Conservation (phyloP, 2,113 vertebrate genomes). For the Etheostoma spectabile region DNA sequence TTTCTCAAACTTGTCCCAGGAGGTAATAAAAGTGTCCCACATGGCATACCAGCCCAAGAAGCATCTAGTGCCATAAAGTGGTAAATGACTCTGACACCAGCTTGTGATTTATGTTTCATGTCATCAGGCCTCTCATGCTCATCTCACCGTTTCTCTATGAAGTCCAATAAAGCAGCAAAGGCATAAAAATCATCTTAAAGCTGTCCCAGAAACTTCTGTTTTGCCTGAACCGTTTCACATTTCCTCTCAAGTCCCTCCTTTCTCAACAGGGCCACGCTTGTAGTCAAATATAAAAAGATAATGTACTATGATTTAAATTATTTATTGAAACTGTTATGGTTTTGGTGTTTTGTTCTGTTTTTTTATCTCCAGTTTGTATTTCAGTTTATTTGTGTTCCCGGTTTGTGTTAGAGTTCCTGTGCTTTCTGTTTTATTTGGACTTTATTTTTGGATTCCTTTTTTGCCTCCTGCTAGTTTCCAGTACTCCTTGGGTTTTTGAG, state of each 20-base stretch:
- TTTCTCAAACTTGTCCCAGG: neutral
- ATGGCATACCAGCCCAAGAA: neutral
- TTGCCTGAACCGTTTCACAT: constrained; percentile 3
- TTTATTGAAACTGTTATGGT: neutral
- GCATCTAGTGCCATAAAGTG: constrained; percentile 30
- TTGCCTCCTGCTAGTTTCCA: too few species aligned
- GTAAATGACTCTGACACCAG: constrained; percentile 30
- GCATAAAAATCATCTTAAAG: constrained; percentile 43
- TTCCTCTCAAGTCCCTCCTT: neutral
- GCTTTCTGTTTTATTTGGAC: too few species aligned
- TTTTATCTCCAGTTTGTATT: too few species aligned
- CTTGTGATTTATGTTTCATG: constrained; percentile 36
- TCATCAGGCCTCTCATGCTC: constrained; percentile 46
- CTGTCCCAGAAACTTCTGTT: constrained; percentile 27
- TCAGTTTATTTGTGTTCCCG: too few species aligned
- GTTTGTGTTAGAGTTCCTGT: too few species aligned
- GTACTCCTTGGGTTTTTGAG: too few species aligned
- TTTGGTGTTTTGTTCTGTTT: too few species aligned
- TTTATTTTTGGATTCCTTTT: too few species aligned
- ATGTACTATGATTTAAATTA: neutral
- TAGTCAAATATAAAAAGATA: neutral
- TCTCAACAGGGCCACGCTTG: neutral
- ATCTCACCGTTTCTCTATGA: constrained; percentile 35
- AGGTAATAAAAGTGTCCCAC: constrained; percentile 29
- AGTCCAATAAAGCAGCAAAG: constrained; percentile 27